These are phyloP conservation scores for Battus philenor DNA, from an alignment of 1,140 invertebrate species.

Conservation along the genomic window DNA sequence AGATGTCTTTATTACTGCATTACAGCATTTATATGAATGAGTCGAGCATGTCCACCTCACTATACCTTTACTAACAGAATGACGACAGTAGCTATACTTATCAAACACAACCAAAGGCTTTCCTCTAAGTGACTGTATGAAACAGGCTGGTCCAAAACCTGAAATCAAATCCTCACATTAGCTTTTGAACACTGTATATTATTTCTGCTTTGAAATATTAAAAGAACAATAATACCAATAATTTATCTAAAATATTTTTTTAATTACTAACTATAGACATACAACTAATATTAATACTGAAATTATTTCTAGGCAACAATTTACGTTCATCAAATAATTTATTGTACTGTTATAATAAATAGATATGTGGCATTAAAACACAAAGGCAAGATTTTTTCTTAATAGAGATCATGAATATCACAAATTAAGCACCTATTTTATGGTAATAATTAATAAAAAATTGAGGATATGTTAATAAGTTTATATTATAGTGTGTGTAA, in stretches of 20 bases:
- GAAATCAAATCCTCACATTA: constrained; percentile 7
- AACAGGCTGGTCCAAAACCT: constrained; percentile 25
- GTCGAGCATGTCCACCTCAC: constrained; percentile 61
- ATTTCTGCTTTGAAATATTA: too few relatives aligned
- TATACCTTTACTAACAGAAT: constrained; percentile 43
- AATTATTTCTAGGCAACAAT: constrained; percentile 36
- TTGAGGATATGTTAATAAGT: constrained; percentile 5
- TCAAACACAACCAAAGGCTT: constrained; percentile 56
- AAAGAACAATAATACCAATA: too few relatives aligned
- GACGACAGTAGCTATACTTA: constrained; percentile 54
- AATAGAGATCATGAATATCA: constrained; percentile 24
- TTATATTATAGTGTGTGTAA: too few relatives aligned
- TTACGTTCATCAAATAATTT: constrained; percentile 28
- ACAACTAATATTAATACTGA: too few relatives aligned
- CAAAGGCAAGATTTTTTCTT: constrained; percentile 1
- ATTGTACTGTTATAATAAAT: background rate
- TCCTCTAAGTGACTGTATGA: constrained; percentile 52
- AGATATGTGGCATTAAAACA: too few relatives aligned
- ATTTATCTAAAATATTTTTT: too few relatives aligned
- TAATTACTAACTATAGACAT: too few relatives aligned
- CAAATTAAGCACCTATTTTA: constrained; percentile 30
- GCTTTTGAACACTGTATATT: too few relatives aligned
- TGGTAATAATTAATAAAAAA: constrained; percentile 11
- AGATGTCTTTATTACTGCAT: constrained; percentile 53
- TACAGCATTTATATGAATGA: constrained; percentile 60